Evolutionary conservation across 53 echinoderm and acorn worm genomes (phyloP).

Genomic region (Patiria pectinifera): DNA sequence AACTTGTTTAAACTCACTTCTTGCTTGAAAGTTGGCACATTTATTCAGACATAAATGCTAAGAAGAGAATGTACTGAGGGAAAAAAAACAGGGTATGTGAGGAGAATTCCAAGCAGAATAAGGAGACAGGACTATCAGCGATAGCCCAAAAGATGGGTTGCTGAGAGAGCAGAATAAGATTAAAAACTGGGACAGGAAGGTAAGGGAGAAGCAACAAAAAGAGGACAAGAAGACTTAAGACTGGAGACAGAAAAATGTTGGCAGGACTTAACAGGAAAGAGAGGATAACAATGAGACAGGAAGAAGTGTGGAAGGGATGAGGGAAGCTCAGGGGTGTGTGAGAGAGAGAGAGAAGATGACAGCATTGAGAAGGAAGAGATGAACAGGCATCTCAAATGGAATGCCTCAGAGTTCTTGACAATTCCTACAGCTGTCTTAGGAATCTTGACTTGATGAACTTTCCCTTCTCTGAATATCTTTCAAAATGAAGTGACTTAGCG

Average conservation of each 20-base stretch:
- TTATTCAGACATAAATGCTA: background rate
- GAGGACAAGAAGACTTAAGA: background rate
- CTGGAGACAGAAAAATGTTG: background rate
- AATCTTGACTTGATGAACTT: background rate
- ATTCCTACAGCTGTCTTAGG: conserved; percentile 1
- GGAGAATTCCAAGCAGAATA: background rate
- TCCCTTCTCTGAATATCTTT: background rate
- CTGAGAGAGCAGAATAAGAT: background rate
- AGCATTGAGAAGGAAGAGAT: conserved; percentile 13
- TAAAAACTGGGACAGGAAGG: background rate
- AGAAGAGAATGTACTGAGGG: background rate
- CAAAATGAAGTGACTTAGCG: background rate
- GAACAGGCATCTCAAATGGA: background rate
- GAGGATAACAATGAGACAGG: background rate
- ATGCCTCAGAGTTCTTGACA: background rate
- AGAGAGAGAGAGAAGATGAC: background rate
- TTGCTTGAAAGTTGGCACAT: background rate
- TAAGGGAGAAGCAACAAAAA: background rate
- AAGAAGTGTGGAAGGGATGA: background rate
- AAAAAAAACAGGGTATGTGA: background rate
- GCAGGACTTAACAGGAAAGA: background rate
- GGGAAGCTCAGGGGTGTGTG: background rate
- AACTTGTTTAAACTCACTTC: background rate
- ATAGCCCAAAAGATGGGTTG: background rate
- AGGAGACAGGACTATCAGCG: background rate